Percentiles rank a stretch among this genome's conserved stretches.
Evolutionary conservation across 1,140 invertebrate species (phyloP).

Genomic region (Trachelipus rathkii): DNA sequence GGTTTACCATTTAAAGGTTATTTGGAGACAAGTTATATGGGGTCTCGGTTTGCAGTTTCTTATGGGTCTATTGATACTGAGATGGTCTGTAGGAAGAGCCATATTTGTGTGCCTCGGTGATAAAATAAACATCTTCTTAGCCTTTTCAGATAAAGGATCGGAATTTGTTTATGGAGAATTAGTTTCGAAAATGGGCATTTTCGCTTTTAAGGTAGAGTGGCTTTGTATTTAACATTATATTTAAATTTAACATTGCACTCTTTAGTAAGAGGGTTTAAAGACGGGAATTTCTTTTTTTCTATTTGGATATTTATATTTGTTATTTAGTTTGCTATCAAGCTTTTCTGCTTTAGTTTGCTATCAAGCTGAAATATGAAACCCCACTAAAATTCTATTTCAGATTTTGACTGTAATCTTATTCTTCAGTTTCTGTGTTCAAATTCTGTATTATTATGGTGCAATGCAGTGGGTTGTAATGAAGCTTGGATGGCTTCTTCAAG

Average conservation of each 20-base stretch:
- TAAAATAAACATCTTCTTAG: constrained; percentile 14
- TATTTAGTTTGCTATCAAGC: too few relatives aligned
- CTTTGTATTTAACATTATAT: too few relatives aligned
- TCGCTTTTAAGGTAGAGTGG: constrained; percentile 9
- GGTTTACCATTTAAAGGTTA: neutral
- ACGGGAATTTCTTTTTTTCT: too few relatives aligned
- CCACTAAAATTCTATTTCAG: constrained; percentile 51
- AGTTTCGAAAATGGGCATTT: neutral
- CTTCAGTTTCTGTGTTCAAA: constrained; percentile 79
- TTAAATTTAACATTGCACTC: too few relatives aligned
- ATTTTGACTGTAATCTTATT: constrained; percentile 82
- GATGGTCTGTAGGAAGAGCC: constrained; percentile 19
- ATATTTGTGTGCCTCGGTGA: constrained; percentile 25
- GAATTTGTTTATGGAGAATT: constrained; percentile 25
- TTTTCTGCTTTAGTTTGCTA: too few relatives aligned
- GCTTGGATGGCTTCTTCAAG: constrained; percentile 70
- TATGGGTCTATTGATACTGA: constrained; percentile 23
- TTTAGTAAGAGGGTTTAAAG: too few relatives aligned
- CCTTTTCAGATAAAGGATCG: constrained; percentile 21
- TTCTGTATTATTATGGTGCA: constrained; percentile 79
- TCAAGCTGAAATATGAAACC: too few relatives aligned
- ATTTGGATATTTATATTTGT: too few relatives aligned
- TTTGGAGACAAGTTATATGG: constrained; percentile 26
- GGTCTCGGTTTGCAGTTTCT: constrained; percentile 28
- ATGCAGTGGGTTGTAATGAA: constrained; percentile 84